Base-by-base conservation (phyloP, 1,140 invertebrate genomes). In the Uloborus diversus region DNA sequence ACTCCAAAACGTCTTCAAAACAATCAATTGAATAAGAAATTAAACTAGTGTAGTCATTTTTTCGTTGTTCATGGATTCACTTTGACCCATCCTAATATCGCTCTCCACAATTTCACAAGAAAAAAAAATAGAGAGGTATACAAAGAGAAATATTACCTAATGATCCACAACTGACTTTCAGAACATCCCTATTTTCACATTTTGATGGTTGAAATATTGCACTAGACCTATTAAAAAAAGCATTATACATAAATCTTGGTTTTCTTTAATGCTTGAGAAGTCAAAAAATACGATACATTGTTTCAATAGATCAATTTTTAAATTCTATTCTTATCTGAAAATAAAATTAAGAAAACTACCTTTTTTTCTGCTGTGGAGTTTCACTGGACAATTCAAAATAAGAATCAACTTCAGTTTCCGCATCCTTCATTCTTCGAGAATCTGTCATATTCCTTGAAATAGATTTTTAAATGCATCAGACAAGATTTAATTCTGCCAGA, bases 201-300 rank as follows among this genome's bases (percentile, higher is more conserved):
- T 87, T 84, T 0, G 91, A 90, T 14, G 89, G 86, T 65, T 89
- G 87, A 84, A 94, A 94, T 1, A 90, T 89, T 5, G 93, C 86
- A 57, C 88, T 89, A 0, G 90, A 90, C 84, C 90, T 89, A 42
- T 49, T 32, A 56, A 51, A 69, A 42, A 49, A 35, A 65, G n/a
- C 79, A 27, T 42, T 42, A 42, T 42, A 17, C 0, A 42, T 42
- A 42, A 13, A 13, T 42, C 17, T 2, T 17, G 1, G 37, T 42
- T 42, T 13, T 17, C 2, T 42, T 13, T 17, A 42, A 42, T 42
- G 37, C 37, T 17, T 42, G 17, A 42, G 17, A 13, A 42, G 9
- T 42, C 9, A 42, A 42, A 42, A 9, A 42, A 42, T 13, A 42
- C 9, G 17, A 13, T 42, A 42, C 1, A 9, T 42, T 17, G 9